Percentiles rank a stretch among this genome's conserved stretches.
Conservation (phyloP, 2,113 vertebrate genomes). For the Pluvialis apricaria region DNA sequence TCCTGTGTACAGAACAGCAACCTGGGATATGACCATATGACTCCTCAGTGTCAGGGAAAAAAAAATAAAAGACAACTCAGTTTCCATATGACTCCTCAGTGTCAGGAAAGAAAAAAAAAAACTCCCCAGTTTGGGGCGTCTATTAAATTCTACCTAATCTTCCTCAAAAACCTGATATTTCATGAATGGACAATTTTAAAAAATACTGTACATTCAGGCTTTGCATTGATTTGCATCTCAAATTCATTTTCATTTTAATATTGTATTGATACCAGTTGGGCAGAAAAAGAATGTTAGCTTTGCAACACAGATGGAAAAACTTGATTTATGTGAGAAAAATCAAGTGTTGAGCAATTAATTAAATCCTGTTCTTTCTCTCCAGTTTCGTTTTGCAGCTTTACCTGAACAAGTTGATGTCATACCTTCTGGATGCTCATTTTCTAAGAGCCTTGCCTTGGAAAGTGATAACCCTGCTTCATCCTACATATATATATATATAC, state of each 20-base stretch:
- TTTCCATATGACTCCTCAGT: not conserved
- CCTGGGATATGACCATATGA: not conserved
- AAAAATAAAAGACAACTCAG: not conserved
- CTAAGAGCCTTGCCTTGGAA: not conserved
- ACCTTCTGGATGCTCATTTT: not conserved
- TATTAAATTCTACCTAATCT: not conserved
- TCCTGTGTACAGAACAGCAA: not conserved
- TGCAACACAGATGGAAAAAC: not conserved
- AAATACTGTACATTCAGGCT: not conserved
- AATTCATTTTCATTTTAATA: not conserved
- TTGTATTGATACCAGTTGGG: not conserved
- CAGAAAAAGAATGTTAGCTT: not conserved
- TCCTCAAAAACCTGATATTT: not conserved
- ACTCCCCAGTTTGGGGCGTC: not conserved
- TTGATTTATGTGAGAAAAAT: not conserved
- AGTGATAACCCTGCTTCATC: not conserved
- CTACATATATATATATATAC: not conserved
- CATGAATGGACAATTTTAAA: not conserved
- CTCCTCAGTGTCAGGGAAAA: not conserved
- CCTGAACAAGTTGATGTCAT: not conserved
- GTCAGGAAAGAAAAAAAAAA: not conserved
- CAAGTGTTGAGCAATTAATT: not conserved
- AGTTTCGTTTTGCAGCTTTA: not conserved
- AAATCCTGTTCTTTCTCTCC: not conserved
- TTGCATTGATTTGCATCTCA: not conserved